phyloP scores from a whole-genome alignment of 2,888 invertebrate genomes.

The Euplagia quadripunctaria region DNA sequence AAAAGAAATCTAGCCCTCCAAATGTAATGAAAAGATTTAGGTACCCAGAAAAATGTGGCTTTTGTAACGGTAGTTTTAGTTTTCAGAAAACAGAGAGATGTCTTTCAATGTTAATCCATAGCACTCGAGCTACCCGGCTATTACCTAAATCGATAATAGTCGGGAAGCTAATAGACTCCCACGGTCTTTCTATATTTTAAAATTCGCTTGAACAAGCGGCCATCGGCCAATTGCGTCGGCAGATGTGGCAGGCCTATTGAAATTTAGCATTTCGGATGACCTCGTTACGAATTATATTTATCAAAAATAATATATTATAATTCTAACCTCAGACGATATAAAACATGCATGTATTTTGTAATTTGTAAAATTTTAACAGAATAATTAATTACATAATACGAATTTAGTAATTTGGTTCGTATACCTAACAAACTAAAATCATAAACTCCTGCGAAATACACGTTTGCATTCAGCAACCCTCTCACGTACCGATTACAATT shows the following conservation, averaged over 20 bases:
- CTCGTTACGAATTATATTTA: not conserved
- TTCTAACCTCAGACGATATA: not conserved
- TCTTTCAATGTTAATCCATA: not conserved
- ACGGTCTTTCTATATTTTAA: not conserved
- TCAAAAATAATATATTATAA: not conserved
- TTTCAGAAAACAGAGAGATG: not conserved
- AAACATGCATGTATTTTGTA: not conserved
- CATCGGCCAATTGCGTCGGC: not conserved
- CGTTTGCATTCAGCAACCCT: constrained; percentile 26
- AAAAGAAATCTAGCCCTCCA: not conserved
- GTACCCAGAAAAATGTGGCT: not conserved
- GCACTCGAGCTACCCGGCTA: not conserved
- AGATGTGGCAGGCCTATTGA: not conserved
- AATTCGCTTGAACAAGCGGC: not conserved
- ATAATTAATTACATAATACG: constrained; percentile 4
- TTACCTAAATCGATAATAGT: not conserved
- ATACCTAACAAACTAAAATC: constrained; percentile 38
- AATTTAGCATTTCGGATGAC: not conserved
- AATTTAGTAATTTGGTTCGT: constrained; percentile 19
- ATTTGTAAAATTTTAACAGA: not conserved
- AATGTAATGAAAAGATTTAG: not conserved
- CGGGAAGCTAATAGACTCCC: not conserved
- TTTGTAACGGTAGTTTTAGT: not conserved
- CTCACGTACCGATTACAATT: constrained; percentile 23
- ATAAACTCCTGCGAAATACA: constrained; percentile 31